Evolutionary conservation across 2,797 vertebrate genomes (phyloP), one percentile per base, ranked within the genome.

Genomic region (Scarus forsteni): DNA sequence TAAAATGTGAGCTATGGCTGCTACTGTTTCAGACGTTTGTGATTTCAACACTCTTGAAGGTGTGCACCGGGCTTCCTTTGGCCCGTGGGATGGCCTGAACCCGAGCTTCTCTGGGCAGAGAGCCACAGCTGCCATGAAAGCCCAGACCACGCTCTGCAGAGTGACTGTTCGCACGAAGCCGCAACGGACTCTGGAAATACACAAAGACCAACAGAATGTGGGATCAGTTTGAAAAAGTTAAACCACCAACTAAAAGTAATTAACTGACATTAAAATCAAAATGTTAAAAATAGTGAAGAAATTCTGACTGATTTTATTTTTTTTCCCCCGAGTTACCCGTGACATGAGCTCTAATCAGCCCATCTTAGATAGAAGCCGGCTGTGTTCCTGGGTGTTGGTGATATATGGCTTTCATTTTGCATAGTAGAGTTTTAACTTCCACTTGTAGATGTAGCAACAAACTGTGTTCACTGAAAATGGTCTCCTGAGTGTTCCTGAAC

Each of bases 41-140:
- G 83, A 95, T 92, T 77, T 94, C 94, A 0, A 94, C 93, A 51
- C 89, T 88, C 11, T 89, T 94, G 89, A 82, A 94, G 58, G 85
- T 88, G 75, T 93, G 93, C 89, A 94, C 66, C 0, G 93, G 93
- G 79, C 94, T 94, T 70, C 90, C 92, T 68, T 92, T 88, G 65
- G 84, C 81, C n/a, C 90, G 86, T 19, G 92, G 84, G 18, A 89
- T 63, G 5, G 88, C 88, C 68, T 94, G 92, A 12, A 91, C 89
- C 14, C 92, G 78, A 52, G 89, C 92, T 80, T 94, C 93, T 81
- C 90, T 86, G 55, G 93, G 93, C 75, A 91, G 78, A 64, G 93
- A 93, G 53, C 91, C 83, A 12, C 92, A 94, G 86, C 85, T 89
- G 65, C 91, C 71, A 15, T 93, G 92, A 79, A 93, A 89, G 75